Percentiles rank a stretch among this genome's conserved stretches.
These are phyloP conservation scores for Rhyacichthys aspro DNA, from an alignment of 2,797 vertebrate genomes.

Conservation along the genomic window DNA sequence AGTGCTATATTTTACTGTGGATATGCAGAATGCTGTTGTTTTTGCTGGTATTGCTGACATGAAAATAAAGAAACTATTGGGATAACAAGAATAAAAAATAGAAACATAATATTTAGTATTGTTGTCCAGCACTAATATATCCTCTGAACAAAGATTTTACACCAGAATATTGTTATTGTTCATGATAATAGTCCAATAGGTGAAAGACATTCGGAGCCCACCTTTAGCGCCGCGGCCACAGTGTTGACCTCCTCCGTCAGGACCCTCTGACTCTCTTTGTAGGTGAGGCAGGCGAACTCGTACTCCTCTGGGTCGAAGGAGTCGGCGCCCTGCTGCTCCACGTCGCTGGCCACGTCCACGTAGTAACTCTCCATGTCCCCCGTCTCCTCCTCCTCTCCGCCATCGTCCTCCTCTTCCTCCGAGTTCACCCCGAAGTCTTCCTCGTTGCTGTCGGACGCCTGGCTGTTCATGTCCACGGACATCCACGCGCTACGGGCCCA, in stretches of 20 bases:
- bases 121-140: too few relatives aligned
- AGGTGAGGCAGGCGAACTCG: constrained; percentile 95
- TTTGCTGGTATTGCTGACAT: too few relatives aligned
- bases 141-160: too few relatives aligned
- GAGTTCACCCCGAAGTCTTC: constrained; percentile 96
- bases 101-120: too few relatives aligned
- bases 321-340: constrained; percentile 95
- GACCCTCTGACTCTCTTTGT: constrained; percentile 95
- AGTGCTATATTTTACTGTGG: too few relatives aligned
- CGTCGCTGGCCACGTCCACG: constrained; percentile 92
- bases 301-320: constrained; percentile 98
- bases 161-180: too few relatives aligned
- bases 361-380: constrained; percentile 96
- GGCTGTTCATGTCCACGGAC: constrained; percentile 99
- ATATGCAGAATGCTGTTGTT: too few relatives aligned
- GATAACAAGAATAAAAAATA: too few relatives aligned
- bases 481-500: constrained; percentile 78
- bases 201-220: too few relatives aligned
- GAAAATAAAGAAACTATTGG: too few relatives aligned
- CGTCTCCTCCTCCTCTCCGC: constrained; percentile 91
- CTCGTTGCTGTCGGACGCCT: constrained; percentile 99
- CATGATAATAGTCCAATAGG: too few relatives aligned
- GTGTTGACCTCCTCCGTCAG: constrained; percentile 93
- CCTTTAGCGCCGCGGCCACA: constrained; percentile 93
- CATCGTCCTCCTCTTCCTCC: constrained; percentile 89